Percentiles rank a stretch among this genome's conserved stretches.
These are phyloP conservation scores for Eulithis testata DNA, from an alignment of 2,888 invertebrate species.

Conservation along the genomic window DNA sequence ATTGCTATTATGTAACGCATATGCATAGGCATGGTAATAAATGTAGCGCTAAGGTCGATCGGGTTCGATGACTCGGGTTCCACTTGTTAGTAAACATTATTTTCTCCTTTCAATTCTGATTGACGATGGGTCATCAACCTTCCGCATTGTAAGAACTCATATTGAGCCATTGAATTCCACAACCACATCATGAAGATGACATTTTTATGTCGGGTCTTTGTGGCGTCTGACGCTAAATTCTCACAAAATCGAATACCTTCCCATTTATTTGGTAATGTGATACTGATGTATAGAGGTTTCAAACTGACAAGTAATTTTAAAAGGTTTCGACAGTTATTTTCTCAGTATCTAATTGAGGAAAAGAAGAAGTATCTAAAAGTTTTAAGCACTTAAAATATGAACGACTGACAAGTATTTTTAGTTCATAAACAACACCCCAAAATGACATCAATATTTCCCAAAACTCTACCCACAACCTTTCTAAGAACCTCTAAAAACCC, in stretches of 20 bases:
- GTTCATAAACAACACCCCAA: conserved; percentile 5
- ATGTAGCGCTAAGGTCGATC: conserved; percentile 33
- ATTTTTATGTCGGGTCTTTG: conserved; percentile 17
- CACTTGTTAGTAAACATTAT: conserved; percentile 30
- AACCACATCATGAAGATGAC: conserved; percentile 13
- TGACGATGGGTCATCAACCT: conserved; percentile 22
- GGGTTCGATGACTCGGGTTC: conserved; percentile 41
- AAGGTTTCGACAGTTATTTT: conserved; percentile 15
- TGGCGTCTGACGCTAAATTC: conserved; percentile 10
- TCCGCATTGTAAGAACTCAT: conserved; percentile 10
- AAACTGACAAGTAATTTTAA: conserved; percentile 9
- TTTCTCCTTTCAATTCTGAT: conserved; percentile 24
- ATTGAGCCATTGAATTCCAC: conserved; percentile 15
- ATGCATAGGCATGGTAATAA: conserved; percentile 13
- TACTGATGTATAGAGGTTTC: conserved; percentile 14
- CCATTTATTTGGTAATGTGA: not conserved
- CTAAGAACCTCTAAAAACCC: no score
- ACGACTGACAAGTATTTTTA: not conserved
- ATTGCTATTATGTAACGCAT: conserved; percentile 21
- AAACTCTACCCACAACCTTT: conserved; percentile 4
- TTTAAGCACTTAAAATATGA: not conserved
- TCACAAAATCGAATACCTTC: conserved; percentile 4
- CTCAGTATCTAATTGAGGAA: not conserved
- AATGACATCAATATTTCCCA: not conserved
- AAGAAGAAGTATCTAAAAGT: not conserved